Evolutionary conservation across 2,888 invertebrate species (phyloP).

Genomic region (Hesperia comma): DNA sequence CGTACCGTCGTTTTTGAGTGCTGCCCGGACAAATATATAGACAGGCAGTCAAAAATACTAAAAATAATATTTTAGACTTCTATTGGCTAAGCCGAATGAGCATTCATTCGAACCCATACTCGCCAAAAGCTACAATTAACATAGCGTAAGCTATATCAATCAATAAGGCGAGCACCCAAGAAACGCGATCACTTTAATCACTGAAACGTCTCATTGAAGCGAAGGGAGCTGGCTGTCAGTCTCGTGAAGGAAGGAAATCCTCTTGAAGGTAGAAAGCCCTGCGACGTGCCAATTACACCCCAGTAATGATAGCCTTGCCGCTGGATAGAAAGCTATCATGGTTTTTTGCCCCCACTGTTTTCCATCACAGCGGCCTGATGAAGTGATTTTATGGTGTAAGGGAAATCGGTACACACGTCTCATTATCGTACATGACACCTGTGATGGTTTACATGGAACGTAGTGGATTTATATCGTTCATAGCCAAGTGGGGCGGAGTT

Average conservation of each 20-base stretch:
- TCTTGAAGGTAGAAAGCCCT: slow-evolving; percentile 31
- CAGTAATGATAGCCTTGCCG: slow-evolving; percentile 25
- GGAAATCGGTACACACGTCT: slow-evolving; percentile 16
- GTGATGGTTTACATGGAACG: too few species aligned
- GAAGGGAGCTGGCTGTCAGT: slow-evolving; percentile 18
- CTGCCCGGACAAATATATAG: too few species aligned
- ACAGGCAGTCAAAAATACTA: too few species aligned
- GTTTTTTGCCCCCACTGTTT: slow-evolving; percentile 29
- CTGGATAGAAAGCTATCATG: slow-evolving; percentile 27
- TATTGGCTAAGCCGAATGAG: too few species aligned
- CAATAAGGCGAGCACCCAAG: neutral
- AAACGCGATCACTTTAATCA: neutral
- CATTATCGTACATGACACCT: too few species aligned
- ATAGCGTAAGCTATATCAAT: too few species aligned
- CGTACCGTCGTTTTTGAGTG: too few species aligned
- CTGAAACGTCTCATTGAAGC: slow-evolving; percentile 1
- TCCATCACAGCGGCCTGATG: slow-evolving; percentile 24
- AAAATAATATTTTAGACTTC: too few species aligned
- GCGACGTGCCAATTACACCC: slow-evolving; percentile 27
- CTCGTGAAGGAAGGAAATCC: slow-evolving; percentile 28
- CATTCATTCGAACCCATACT: too few species aligned
- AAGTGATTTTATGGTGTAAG: slow-evolving; percentile 20
- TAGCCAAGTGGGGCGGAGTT: too few species aligned
- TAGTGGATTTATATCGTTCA: too few species aligned
- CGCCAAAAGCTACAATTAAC: too few species aligned